These are phyloP conservation scores for Meloe dianella DNA, from an alignment of 2,888 invertebrate species.

Conservation along the genomic window DNA sequence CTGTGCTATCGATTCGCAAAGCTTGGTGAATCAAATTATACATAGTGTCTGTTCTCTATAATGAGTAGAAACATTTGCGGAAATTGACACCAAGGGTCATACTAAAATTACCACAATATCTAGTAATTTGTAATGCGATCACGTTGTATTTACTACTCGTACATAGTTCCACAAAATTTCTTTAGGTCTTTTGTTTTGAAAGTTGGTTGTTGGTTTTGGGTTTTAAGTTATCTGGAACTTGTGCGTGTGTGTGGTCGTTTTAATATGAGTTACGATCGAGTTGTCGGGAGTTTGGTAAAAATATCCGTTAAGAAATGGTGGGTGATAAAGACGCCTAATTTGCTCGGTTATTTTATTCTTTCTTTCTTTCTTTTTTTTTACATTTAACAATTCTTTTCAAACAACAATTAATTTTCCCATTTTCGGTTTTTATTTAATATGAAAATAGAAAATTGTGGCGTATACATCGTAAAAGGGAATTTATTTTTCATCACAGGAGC, in stretches of 20 bases:
- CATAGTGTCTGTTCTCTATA: neutral
- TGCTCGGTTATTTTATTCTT: neutral
- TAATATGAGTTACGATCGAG: neutral
- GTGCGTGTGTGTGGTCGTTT: slow-evolving; percentile 5
- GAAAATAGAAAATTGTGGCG: slow-evolving; percentile 32
- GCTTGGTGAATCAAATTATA: slow-evolving; percentile 23
- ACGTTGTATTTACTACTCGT: slow-evolving; percentile 33
- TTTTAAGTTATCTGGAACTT: slow-evolving; percentile 1
- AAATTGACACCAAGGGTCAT: slow-evolving; percentile 35
- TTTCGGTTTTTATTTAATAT: slow-evolving; percentile 21
- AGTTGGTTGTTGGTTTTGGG: too few relatives aligned
- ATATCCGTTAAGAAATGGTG: too few relatives aligned
- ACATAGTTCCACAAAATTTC: slow-evolving; percentile 10
- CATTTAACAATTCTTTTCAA: slow-evolving; percentile 3
- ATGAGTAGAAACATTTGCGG: slow-evolving; percentile 14
- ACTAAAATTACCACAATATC: slow-evolving; percentile 32
- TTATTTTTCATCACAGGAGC: slow-evolving; percentile 41
- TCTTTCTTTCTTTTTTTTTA: too few relatives aligned
- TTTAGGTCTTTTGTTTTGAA: slow-evolving; percentile 7
- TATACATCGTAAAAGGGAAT: slow-evolving; percentile 33
- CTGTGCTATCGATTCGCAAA: slow-evolving; percentile 16
- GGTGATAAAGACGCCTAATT: neutral
- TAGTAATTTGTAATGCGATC: slow-evolving; percentile 31
- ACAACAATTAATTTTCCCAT: slow-evolving; percentile 30
- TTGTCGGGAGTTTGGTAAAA: neutral